These are phyloP conservation scores for Nesoenas mayeri DNA, from an alignment of 2,113 vertebrate species.

Conservation along the genomic window DNA sequence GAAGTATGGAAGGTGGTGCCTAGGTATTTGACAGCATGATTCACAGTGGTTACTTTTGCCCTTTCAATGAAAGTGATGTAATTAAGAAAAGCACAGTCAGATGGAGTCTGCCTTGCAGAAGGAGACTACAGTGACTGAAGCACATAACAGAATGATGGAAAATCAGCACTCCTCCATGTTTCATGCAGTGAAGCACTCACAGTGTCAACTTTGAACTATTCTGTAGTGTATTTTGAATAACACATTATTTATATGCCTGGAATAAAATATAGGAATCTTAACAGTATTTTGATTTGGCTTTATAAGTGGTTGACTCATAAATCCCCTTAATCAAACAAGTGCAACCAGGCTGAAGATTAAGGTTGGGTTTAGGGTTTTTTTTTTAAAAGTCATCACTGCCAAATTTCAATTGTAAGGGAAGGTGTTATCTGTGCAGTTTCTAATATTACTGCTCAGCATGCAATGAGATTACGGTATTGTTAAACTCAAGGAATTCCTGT, in stretches of 20 bases:
- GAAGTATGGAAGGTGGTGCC: neutral
- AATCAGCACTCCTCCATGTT: constrained; percentile 3
- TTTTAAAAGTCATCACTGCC: neutral
- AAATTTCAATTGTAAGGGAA: constrained; percentile 49
- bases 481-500: constrained; percentile 76
- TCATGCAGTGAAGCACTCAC: neutral
- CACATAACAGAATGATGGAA: neutral
- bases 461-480: constrained; percentile 67
- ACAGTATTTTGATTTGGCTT: neutral
- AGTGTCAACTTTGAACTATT: neutral
- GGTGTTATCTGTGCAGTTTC: constrained; percentile 30
- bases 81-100: constrained; percentile 1
- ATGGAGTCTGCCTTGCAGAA: neutral
- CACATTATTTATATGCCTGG: neutral
- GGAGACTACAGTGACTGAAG: neutral
- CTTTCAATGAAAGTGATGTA: neutral
- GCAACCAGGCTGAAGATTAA: neutral
- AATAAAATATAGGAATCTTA: neutral
- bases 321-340: neutral
- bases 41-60: constrained; percentile 14
- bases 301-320: neutral
- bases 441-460: constrained; percentile 49
- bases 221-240: neutral
- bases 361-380: neutral
- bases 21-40: constrained; percentile 18